Percentiles rank a stretch among this genome's conserved stretches.
These are phyloP conservation scores for Cephalopholis sonnerati DNA, from an alignment of 2,113 vertebrate species.

Conservation along the genomic window DNA sequence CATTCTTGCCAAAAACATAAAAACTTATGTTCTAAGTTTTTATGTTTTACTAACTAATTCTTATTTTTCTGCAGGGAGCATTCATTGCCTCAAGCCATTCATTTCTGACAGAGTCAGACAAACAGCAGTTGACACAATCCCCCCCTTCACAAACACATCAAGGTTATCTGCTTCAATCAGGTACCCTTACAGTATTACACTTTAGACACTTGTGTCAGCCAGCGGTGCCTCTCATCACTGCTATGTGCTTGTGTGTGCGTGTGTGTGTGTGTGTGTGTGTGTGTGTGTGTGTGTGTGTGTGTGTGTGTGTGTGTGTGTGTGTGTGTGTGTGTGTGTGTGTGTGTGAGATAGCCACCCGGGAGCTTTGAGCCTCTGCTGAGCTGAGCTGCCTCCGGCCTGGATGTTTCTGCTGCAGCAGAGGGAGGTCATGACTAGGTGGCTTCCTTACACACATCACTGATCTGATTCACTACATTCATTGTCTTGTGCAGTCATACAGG, in stretches of 20 bases:
- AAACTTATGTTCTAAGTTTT: too few relatives aligned
- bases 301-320: too few relatives aligned
- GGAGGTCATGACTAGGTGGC: background rate
- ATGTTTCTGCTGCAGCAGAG: background rate
- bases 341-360: background rate
- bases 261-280: background rate
- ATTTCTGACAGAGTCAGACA: background rate
- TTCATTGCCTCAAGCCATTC: too few relatives aligned
- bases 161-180: background rate
- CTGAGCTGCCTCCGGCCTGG: background rate
- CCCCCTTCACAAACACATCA: background rate
- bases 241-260: too few relatives aligned
- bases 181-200: background rate
- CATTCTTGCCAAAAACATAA: background rate
- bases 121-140: background rate
- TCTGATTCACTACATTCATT: conserved; percentile 5
- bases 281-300: background rate
- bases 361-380: background rate
- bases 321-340: background rate
- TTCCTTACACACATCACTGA: conserved; percentile 13
- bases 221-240: background rate
- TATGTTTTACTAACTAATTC: too few relatives aligned
- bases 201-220: background rate
- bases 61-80: background rate
- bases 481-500: background rate